Conservation (phyloP, 2,888 invertebrate species). For the Halocaridina rubra region DNA sequence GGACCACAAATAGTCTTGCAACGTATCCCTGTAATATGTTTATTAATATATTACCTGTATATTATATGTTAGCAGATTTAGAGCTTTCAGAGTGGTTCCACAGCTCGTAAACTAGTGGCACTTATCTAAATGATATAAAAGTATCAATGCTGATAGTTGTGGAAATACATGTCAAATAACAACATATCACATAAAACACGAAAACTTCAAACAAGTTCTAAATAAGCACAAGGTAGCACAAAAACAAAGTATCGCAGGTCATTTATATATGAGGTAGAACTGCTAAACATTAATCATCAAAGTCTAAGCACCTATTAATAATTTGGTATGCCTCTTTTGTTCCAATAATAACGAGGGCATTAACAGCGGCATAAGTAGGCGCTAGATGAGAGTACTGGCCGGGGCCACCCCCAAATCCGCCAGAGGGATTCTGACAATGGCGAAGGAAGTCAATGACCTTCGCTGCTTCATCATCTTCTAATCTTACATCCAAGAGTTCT, state of each 20-base stretch:
- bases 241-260: too few relatives aligned
- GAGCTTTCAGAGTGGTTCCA: too few relatives aligned
- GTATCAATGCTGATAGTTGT: too few relatives aligned
- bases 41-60: too few relatives aligned
- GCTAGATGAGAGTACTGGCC: conserved; percentile 93
- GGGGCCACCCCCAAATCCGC: conserved; percentile 96
- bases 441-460: conserved; percentile 73
- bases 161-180: too few relatives aligned
- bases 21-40: conserved; percentile 44
- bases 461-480: conserved; percentile 73
- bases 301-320: conserved; percentile 82
- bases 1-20: conserved; percentile 80
- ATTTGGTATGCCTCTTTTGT: conserved; percentile 86
- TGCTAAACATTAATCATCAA: not conserved
- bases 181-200: too few relatives aligned
- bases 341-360: conserved; percentile 90
- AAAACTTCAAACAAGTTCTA: too few relatives aligned
- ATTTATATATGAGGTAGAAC: too few relatives aligned
- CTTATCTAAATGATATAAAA: too few relatives aligned
- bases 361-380: conserved; percentile 96
- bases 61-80: too few relatives aligned
- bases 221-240: too few relatives aligned
- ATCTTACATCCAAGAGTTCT: conserved; percentile 78
- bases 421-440: conserved; percentile 81
- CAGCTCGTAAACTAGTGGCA: too few relatives aligned